Conservation (phyloP, 2,888 invertebrate species). For the Pammene aurita region DNA sequence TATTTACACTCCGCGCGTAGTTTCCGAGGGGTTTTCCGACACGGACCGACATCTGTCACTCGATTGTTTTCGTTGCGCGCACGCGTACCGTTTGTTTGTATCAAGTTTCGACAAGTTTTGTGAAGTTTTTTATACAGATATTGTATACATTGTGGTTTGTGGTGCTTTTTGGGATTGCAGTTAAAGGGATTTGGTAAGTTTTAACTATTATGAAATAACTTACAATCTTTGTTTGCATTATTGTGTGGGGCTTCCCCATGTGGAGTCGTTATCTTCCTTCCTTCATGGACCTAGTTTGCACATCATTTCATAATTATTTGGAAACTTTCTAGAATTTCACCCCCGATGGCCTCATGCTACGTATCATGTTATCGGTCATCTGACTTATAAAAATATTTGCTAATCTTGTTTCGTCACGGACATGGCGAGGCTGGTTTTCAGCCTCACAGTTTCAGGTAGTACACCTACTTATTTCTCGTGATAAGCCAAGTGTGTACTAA, state of each 20-base stretch:
- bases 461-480: background rate
- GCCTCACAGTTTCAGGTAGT: background rate
- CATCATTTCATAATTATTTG: constrained; percentile 26
- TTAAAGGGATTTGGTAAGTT: constrained; percentile 71
- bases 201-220: constrained; percentile 27
- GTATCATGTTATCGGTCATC: constrained; percentile 34
- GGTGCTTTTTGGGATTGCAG: constrained; percentile 72
- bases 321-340: constrained; percentile 4
- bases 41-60: constrained; percentile 73
- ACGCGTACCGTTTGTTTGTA: constrained; percentile 69
- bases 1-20: constrained; percentile 78
- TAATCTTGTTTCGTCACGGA: constrained; percentile 43
- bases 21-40: constrained; percentile 79
- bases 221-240: constrained; percentile 1
- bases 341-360: background rate
- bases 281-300: constrained; percentile 25
- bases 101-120: constrained; percentile 78
- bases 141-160: constrained; percentile 65
- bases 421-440: constrained; percentile 24
- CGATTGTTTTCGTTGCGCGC: constrained; percentile 76
- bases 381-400: constrained; percentile 30
- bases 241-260: constrained; percentile 21
- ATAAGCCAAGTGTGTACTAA: background rate
- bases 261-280: constrained; percentile 28
- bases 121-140: constrained; percentile 55